Evolutionary conservation across 2,113 vertebrate species (phyloP).

Genomic region (Mesocricetus auratus): DNA sequence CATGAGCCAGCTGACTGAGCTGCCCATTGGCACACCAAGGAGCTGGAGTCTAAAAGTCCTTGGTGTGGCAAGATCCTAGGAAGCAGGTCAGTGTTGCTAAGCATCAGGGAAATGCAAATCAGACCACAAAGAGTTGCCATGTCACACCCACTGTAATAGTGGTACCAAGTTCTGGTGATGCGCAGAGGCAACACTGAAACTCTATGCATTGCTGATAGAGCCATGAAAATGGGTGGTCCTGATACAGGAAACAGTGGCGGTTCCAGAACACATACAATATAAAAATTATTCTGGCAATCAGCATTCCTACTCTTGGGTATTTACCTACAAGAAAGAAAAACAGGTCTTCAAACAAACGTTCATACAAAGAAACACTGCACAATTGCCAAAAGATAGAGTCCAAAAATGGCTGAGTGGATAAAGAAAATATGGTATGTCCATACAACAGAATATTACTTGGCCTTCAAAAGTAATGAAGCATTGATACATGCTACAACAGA

Average conservation of each 20-base stretch:
- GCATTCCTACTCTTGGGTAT: not conserved
- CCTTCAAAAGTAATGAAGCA: fast-evolving
- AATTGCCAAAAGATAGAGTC: not conserved
- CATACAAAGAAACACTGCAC: not conserved
- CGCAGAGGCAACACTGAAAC: too few relatives aligned
- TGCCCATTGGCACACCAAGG: not conserved
- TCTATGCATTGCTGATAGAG: fast-evolving
- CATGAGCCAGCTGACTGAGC: not conserved
- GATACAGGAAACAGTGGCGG: not conserved
- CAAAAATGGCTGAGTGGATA: not conserved
- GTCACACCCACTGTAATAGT: not conserved
- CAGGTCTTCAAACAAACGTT: not conserved
- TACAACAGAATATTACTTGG: not conserved
- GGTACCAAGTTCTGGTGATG: fast-evolving
- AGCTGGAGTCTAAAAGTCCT: not conserved
- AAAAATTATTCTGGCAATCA: not conserved
- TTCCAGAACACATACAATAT: not conserved
- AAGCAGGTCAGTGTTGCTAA: not conserved
- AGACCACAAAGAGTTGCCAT: not conserved
- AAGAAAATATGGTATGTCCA: not conserved
- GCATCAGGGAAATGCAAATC: not conserved
- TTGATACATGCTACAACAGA: fast-evolving
- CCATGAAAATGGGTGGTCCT: not conserved
- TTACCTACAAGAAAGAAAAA: not conserved
- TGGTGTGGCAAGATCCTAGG: not conserved